Percentiles rank a stretch among this genome's conserved stretches.
Conservation (phyloP, 2,797 vertebrate species). For the Hapalemur alaotrensis region DNA sequence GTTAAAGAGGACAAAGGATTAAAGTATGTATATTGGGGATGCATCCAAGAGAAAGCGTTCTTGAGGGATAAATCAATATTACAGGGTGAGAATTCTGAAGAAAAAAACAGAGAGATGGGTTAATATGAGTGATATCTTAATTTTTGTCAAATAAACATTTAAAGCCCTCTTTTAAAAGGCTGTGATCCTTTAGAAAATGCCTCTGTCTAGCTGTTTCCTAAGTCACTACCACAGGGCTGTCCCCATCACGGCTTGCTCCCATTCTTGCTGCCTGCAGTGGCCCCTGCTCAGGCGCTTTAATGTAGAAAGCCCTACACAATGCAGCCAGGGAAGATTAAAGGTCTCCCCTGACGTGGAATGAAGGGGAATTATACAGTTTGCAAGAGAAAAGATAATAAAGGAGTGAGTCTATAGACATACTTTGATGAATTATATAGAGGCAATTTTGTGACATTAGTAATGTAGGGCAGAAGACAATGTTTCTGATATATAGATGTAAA, state of each 20-base stretch:
- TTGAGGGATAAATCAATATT: background rate
- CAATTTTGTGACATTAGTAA: conserved; percentile 88
- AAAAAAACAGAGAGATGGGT: background rate
- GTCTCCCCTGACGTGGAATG: conserved; percentile 81
- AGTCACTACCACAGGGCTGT: background rate
- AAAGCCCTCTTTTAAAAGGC: background rate
- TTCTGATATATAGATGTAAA: conserved; percentile 88
- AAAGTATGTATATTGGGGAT: background rate
- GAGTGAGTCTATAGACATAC: conserved; percentile 84
- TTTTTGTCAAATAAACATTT: conserved; percentile 6
- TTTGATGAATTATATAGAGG: conserved; percentile 88
- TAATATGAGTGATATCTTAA: background rate
- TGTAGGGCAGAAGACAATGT: conserved; percentile 85
- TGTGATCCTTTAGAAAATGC: background rate
- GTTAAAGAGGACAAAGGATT: background rate
- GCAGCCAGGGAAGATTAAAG: conserved; percentile 82
- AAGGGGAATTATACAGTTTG: conserved; percentile 84
- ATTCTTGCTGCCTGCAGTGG: background rate
- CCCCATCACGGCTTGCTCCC: background rate
- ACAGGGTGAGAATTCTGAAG: background rate
- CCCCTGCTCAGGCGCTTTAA: conserved; percentile 68
- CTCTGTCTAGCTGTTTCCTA: background rate
- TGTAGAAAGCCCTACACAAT: conserved; percentile 65
- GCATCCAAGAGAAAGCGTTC: background rate
- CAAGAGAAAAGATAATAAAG: conserved; percentile 85